phyloP scores from a whole-genome alignment of 1,140 invertebrate species.

The Eulimnadia texana region DNA sequence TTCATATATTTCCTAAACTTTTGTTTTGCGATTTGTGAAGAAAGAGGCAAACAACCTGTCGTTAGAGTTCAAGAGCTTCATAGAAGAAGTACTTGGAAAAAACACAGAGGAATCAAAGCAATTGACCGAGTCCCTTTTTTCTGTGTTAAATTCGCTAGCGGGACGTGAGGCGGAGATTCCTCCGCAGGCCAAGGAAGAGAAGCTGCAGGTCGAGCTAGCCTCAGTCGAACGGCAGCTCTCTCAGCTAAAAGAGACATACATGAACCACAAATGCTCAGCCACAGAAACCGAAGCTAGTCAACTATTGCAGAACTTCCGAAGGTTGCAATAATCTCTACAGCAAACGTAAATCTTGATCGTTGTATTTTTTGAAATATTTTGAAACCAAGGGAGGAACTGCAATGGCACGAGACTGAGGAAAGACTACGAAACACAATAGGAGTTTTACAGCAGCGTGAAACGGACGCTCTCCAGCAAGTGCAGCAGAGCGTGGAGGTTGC shows the following conservation, averaged over 20 bases:
- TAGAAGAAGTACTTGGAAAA: background rate
- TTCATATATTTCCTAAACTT: background rate
- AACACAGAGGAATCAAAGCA: background rate
- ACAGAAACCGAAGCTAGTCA: background rate
- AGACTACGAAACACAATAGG: constrained; percentile 6
- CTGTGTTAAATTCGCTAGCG: background rate
- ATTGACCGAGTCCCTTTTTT: background rate
- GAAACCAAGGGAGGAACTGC: constrained; percentile 5
- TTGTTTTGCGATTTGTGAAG: background rate
- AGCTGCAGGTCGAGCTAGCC: background rate
- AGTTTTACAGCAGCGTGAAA: constrained; percentile 10
- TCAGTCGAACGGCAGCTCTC: background rate
- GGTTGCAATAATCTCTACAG: background rate
- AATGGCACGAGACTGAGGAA: constrained; percentile 4
- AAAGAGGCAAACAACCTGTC: no score
- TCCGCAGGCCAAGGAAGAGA: background rate
- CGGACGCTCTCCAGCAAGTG: constrained; percentile 9
- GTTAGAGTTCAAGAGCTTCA: background rate
- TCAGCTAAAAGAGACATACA: background rate
- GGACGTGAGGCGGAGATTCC: background rate
- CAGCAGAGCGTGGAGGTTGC: constrained; percentile 14
- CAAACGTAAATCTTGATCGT: background rate
- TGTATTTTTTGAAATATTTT: background rate
- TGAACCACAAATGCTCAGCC: background rate
- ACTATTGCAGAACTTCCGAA: constrained; percentile 3